Base-by-base conservation (phyloP, 2,113 vertebrate genomes). In the Falcunculus frontatus region DNA sequence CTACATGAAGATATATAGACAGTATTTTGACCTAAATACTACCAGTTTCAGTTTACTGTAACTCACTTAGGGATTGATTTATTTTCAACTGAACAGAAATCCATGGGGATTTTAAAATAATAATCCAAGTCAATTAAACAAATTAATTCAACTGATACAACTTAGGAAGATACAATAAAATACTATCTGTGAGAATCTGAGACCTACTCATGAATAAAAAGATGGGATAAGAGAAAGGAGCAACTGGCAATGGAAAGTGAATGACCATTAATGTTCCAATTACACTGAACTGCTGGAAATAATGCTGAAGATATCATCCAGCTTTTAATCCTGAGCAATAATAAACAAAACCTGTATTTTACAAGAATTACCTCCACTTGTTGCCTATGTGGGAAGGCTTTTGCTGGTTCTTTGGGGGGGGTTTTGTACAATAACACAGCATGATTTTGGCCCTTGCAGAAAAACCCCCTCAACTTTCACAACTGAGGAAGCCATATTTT, bases 61-160 rank as follows among this genome's bases (percentile, higher is more conserved):
- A 77, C 21, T 75, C 69, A 82, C 30, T 70, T n/a, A 55, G 41
- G 46, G 85, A 79, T 37, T 0, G 0, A 59, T 85, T 60, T 37
- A 41, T 44, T 93, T 76, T 50, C 46, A 76, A 69, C 53, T 55
- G 52, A 94, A 32, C 8, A 44, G 52, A 89, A 94, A 70, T 57
- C 49, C 50, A 73, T 3, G 21, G 49, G 72, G 29, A 79, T 65
- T n/a, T 80, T 33, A 68, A 93, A 87, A 73, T 56, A 83, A 64
- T 83, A 49, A 74, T 65, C 46, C 35, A 73, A 72, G 49, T n/a
- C 22, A 79, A 76, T 62, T 69, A 93, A 87, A 69, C 16, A 2
- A 88, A 53, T 46, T 39, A 76, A 69, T 81, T 91, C 63, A 87
- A 83, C 3, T 50, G 32, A 44, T 65, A 35, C 5, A 57, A 33